These are phyloP conservation scores for Microchrysa polita DNA, from an alignment of 2,888 invertebrate genomes.

Conservation along the genomic window DNA sequence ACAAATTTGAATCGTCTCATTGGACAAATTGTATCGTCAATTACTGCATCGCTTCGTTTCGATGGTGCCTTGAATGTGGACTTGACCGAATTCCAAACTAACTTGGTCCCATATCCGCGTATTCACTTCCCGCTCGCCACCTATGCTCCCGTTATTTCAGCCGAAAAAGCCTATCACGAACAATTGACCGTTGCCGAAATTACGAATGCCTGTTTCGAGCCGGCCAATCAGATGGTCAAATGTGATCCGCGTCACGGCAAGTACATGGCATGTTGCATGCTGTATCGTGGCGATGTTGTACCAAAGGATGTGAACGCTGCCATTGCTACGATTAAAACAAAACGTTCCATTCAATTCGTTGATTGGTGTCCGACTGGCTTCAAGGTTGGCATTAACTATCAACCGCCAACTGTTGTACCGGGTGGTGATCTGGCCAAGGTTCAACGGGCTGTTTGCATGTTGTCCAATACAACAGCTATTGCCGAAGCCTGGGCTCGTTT, in stretches of 20 bases:
- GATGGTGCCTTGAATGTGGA: conserved; percentile 94
- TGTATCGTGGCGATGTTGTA: conserved; percentile 92
- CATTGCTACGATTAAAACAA: conserved; percentile 94
- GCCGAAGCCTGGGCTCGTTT: conserved; percentile 96
- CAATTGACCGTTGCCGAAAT: conserved; percentile 91
- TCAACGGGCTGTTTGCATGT: conserved; percentile 95
- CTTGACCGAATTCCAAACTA: conserved; percentile 93
- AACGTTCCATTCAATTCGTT: conserved; percentile 88
- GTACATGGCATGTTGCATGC: conserved; percentile 95
- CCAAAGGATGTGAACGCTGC: conserved; percentile 94
- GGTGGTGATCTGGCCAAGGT: conserved; percentile 93
- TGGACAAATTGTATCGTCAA: conserved; percentile 90
- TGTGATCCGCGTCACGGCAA: conserved; percentile 91
- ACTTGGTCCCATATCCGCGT: conserved; percentile 92
- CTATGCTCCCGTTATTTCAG: conserved; percentile 91
- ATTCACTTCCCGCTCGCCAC: conserved; percentile 94
- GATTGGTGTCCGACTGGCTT: conserved; percentile 89
- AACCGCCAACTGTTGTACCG: conserved; percentile 90
- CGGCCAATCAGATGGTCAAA: conserved; percentile 93
- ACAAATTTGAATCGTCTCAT: conserved; percentile 88
- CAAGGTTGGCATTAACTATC: conserved; percentile 88
- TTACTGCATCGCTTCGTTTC: conserved; percentile 91
- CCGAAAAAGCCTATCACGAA: conserved; percentile 93
- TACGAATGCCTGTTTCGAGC: conserved; percentile 95
- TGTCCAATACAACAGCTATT: conserved; percentile 96